Evolutionary conservation across 2,113 vertebrate species (phyloP), one percentile per base, ranked within the genome.

Genomic region (Piaya cayana): DNA sequence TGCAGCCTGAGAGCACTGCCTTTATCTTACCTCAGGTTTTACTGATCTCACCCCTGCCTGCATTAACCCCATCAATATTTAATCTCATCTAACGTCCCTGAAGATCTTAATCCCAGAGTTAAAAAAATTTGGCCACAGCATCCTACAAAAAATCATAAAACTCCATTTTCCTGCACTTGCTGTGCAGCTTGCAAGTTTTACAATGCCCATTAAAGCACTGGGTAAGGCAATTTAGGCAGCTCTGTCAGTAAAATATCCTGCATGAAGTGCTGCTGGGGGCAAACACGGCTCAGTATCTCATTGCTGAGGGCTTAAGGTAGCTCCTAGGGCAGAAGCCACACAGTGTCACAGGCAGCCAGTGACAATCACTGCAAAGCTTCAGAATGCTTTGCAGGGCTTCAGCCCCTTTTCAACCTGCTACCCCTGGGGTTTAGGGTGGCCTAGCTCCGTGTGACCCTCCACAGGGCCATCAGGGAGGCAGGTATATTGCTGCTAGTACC

Each of bases 351-450:
- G 29, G 32, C 5, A 0, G 37, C 22, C 36, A 77, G 34, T 49
- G 49, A 64, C 6, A 1, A n/a, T 34, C 36, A 52, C 15, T 0
- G 3, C 20, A 58, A 58, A 59, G 37, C 71, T 71, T 17, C 37
- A 25, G 21, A 59, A 39, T 4, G 5, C 34, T 71, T 59, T 27
- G 17, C 17, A 74, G 26, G 34, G 60, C 26, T 75, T 45, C 26
- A 14, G 11, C 22, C 42, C 60, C 32, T 70, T 39, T n/a, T 17
- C 36, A 50, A 0, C 2, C 43, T 81, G 37, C 37, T 76, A 7
- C 3, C 0, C 9, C 60, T 62, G 0, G 0, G 76, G 36, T 85
- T 94, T 45, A 11, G 29, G 18, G 37, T 8, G 42, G n/a, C 8
- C 14, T 16, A 8, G 21, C 56, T 30, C 2, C 8, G 30, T 2